A percentile compares a stretch with the other conserved stretches of the same genome.
These are phyloP conservation scores for Bombus cullumanus DNA, from an alignment of 1,140 invertebrate genomes.

Conservation along the genomic window DNA sequence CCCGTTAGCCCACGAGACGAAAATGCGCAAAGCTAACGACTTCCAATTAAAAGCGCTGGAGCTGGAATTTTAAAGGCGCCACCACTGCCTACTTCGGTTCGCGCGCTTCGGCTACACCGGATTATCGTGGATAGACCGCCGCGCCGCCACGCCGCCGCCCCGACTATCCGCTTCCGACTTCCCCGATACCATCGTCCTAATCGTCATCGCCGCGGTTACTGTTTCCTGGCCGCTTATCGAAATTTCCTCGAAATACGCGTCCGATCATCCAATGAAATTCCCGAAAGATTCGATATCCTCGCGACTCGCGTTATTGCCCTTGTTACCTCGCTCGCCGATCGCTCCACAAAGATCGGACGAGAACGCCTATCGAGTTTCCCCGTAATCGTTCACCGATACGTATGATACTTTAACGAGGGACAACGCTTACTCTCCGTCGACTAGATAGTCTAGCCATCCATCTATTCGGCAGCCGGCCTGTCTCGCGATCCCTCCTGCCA, in stretches of 20 bases:
- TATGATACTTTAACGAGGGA: conserved; percentile 12
- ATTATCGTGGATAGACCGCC: conserved; percentile 21
- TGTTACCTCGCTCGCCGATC: too few relatives aligned
- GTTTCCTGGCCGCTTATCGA: neutral
- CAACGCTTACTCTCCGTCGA: conserved; percentile 8
- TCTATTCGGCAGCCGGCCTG: conserved; percentile 48
- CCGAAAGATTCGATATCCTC: neutral
- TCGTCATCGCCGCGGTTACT: neutral
- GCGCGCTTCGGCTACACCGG: conserved; percentile 8
- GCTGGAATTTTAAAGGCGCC: conserved; percentile 70
- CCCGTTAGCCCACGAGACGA: conserved; percentile 73
- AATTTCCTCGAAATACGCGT: neutral
- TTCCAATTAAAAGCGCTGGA: conserved; percentile 76
- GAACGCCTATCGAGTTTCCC: neutral
- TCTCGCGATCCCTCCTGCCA: conserved; percentile 58
- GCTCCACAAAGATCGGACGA: too few relatives aligned
- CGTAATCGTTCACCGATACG: conserved; percentile 9
- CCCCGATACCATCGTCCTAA: neutral
- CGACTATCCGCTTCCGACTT: conserved; percentile 3
- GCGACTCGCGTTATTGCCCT: too few relatives aligned
- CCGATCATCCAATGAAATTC: neutral
- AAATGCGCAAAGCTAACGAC: conserved; percentile 80
- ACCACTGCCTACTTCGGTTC: conserved; percentile 52
- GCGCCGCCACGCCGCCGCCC: conserved; percentile 1
- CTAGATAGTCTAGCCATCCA: conserved; percentile 46